These are phyloP conservation scores for Lamproptera curius DNA, from an alignment of 2,888 invertebrate genomes.

Conservation along the genomic window DNA sequence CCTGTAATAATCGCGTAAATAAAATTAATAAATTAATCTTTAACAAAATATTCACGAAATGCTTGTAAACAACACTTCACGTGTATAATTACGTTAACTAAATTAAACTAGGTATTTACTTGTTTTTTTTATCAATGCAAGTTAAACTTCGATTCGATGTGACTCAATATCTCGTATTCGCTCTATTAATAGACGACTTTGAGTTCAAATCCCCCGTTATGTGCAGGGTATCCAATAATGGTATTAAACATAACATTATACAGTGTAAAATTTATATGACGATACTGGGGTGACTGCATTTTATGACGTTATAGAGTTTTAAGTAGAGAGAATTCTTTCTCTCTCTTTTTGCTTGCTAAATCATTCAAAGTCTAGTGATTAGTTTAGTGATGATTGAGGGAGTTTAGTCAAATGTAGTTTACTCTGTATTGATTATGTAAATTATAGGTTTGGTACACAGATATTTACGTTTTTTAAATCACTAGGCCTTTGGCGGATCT, in stretches of 20 bases:
- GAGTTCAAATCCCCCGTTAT: conserved; percentile 7
- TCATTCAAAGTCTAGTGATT: no score
- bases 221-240: neutral
- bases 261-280: neutral
- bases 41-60: no score
- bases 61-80: neutral
- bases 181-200: conserved; percentile 9
- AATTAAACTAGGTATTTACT: neutral
- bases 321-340: neutral
- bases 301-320: neutral
- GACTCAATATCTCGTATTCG: conserved; percentile 6
- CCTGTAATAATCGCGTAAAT: no score
- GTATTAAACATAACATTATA: neutral
- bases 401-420: no score
- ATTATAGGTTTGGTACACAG: no score
- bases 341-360: no score
- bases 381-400: no score
- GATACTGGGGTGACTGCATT: neutral
- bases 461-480: no score
- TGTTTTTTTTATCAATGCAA: no score
- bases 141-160: neutral
- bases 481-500: no score
- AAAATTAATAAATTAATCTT: no score
- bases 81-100: neutral
- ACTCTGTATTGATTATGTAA: no score